Conservation (phyloP, 2,888 invertebrate species). For the Amphimallon solstitiale region DNA sequence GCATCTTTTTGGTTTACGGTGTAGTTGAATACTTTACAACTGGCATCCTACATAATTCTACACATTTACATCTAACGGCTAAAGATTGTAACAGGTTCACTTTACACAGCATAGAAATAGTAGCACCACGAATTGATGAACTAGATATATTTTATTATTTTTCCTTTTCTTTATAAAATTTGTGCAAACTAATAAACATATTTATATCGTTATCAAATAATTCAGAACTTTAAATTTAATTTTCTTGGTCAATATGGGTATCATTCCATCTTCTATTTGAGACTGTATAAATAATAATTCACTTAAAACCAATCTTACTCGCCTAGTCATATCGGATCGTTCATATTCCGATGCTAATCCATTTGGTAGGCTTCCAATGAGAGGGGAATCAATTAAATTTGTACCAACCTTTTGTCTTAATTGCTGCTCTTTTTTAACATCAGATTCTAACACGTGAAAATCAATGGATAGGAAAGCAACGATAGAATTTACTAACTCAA, state of each 20-base stretch:
- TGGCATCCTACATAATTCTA: slow-evolving; percentile 89
- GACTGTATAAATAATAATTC: slow-evolving; percentile 90
- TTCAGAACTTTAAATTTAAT: slow-evolving; percentile 83
- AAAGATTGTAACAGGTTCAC: slow-evolving; percentile 91
- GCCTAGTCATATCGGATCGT: slow-evolving; percentile 88
- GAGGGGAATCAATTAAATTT: slow-evolving; percentile 79
- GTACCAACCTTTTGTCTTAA: slow-evolving; percentile 83
- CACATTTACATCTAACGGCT: slow-evolving; percentile 86
- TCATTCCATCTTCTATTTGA: slow-evolving; percentile 77
- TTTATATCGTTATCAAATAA: slow-evolving; percentile 90
- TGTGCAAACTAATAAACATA: slow-evolving; percentile 74
- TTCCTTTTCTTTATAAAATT: slow-evolving; percentile 87
- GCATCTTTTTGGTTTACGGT: no score
- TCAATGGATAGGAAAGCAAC: slow-evolving; percentile 93
- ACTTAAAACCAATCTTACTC: slow-evolving; percentile 86
- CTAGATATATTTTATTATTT: slow-evolving; percentile 90
- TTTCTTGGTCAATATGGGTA: slow-evolving; percentile 64
- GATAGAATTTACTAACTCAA: slow-evolving; percentile 93
- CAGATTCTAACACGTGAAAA: slow-evolving; percentile 91
- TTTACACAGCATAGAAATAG: slow-evolving; percentile 83
- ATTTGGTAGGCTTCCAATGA: slow-evolving; percentile 82
- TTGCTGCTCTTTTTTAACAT: slow-evolving; percentile 92
- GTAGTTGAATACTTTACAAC: no score
- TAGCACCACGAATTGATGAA: slow-evolving; percentile 75
- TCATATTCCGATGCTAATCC: slow-evolving; percentile 94